Evolutionary conservation across 2,113 vertebrate species (phyloP).

Genomic region (Leptodactylus fuscus): DNA sequence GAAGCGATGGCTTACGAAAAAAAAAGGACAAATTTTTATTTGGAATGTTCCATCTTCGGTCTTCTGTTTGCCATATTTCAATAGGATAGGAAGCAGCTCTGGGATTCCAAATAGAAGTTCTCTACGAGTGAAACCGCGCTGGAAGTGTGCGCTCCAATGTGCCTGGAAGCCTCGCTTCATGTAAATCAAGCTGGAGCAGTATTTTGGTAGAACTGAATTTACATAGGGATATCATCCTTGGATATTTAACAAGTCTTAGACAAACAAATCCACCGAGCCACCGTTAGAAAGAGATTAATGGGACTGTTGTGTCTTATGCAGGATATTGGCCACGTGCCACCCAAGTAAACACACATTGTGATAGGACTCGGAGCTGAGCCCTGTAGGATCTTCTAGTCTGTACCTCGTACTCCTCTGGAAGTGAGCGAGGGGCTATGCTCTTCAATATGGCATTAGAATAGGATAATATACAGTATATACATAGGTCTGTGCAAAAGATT

Average conservation of each 20-base stretch:
- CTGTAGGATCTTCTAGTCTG: conserved; percentile 33
- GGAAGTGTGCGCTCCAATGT: conserved; percentile 25
- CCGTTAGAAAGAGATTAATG: conserved; percentile 46
- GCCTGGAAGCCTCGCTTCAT: not conserved
- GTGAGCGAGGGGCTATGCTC: not conserved
- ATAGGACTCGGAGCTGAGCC: not conserved
- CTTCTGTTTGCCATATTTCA: conserved; percentile 35
- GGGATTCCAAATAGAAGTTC: not conserved
- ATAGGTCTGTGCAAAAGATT: no score
- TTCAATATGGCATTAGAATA: no score
- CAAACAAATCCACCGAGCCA: conserved; percentile 49
- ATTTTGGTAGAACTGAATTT: conserved; percentile 48
- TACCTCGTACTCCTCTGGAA: not conserved
- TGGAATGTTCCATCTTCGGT: conserved; percentile 30
- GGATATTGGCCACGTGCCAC: conserved; percentile 44
- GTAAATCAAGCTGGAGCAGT: conserved; percentile 47
- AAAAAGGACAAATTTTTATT: not conserved
- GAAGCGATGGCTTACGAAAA: conserved; percentile 5
- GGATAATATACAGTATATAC: no score
- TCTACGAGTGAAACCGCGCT: conserved; percentile 20
- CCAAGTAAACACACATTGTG: conserved; percentile 7
- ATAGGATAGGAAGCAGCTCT: conserved; percentile 37
- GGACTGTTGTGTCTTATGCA: conserved; percentile 35
- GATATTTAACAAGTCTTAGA: conserved; percentile 45
- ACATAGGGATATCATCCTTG: conserved; percentile 52